phyloP scores from a whole-genome alignment of 2,888 invertebrate species.

The Dichetophora obliterata region DNA sequence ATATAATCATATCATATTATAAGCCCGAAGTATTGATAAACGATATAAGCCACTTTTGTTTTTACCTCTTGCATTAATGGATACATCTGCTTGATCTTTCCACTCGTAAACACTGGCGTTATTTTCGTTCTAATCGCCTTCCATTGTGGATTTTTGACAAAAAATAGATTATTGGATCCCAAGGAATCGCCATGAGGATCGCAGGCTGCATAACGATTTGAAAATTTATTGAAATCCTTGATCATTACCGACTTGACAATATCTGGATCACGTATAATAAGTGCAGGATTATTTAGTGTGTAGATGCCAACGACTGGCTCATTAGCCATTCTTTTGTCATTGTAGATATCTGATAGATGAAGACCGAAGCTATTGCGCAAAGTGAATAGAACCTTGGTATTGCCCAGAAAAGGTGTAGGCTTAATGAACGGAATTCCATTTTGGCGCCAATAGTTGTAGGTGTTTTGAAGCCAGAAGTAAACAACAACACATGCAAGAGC shows the following conservation, averaged over 20 bases:
- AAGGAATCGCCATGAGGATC: slow-evolving; percentile 66
- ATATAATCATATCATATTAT: no score
- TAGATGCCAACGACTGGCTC: slow-evolving; percentile 66
- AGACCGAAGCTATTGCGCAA: slow-evolving; percentile 60
- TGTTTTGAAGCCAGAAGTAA: slow-evolving; percentile 66
- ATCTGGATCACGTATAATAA: slow-evolving; percentile 70
- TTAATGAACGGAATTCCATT: slow-evolving; percentile 65
- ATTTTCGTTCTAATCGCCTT: slow-evolving; percentile 68
- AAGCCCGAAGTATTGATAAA: no score
- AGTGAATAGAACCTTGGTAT: slow-evolving; percentile 62
- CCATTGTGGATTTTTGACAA: slow-evolving; percentile 70
- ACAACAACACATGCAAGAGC: slow-evolving; percentile 49
- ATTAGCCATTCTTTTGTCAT: slow-evolving; percentile 55
- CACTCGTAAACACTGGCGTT: slow-evolving; percentile 70
- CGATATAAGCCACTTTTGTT: no score
- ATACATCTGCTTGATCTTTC: slow-evolving; percentile 68
- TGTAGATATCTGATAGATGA: slow-evolving; percentile 66
- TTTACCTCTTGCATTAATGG: slow-evolving; percentile 62
- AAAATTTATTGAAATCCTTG: slow-evolving; percentile 70
- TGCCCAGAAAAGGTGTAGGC: slow-evolving; percentile 69
- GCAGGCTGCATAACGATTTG: slow-evolving; percentile 57
- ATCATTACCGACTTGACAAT: slow-evolving; percentile 70
- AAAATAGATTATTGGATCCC: slow-evolving; percentile 69
- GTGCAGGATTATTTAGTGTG: slow-evolving; percentile 69
- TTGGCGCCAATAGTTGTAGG: slow-evolving; percentile 64